Conservation (phyloP, 2,888 invertebrate genomes). For the Alloplasta piceator region DNA sequence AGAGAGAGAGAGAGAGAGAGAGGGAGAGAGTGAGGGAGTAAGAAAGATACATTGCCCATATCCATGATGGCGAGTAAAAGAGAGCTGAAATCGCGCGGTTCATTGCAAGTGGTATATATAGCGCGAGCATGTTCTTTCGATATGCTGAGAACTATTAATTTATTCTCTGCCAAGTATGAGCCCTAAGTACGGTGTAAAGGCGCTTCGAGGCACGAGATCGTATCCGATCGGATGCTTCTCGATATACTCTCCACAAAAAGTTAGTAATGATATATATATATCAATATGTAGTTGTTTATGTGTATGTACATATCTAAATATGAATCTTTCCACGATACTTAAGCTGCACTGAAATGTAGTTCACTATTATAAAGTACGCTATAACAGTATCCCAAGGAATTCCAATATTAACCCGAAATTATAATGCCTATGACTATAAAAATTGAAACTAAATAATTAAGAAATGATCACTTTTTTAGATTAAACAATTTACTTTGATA, state of each 20-base stretch:
- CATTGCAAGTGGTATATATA: not conserved
- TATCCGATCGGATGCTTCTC: slow-evolving; percentile 75
- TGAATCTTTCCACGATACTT: too few species aligned
- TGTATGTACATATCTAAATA: too few species aligned
- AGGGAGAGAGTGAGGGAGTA: too few species aligned
- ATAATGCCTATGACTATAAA: too few species aligned
- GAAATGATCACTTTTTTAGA: too few species aligned
- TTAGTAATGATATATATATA: slow-evolving; percentile 19
- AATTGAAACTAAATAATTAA: too few species aligned
- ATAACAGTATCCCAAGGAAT: too few species aligned
- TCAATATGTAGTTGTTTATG: not conserved
- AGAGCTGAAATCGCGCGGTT: slow-evolving; percentile 7
- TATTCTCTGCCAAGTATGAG: slow-evolving; percentile 78
- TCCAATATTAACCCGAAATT: too few species aligned
- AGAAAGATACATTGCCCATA: slow-evolving; percentile 6
- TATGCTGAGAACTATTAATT: slow-evolving; percentile 79
- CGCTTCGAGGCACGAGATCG: slow-evolving; percentile 78
- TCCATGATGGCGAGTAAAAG: not conserved
- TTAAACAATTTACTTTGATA: too few species aligned
- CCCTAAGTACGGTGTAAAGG: slow-evolving; percentile 81
- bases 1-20: too few species aligned
- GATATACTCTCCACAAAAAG: slow-evolving; percentile 66
- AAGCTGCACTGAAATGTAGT: too few species aligned
- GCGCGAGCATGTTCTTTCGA: slow-evolving; percentile 35
- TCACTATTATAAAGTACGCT: too few species aligned